A percentile compares a stretch with the other conserved stretches of the same genome.
Conservation (phyloP, 2,888 invertebrate genomes). For the Cyclophora albipunctata region DNA sequence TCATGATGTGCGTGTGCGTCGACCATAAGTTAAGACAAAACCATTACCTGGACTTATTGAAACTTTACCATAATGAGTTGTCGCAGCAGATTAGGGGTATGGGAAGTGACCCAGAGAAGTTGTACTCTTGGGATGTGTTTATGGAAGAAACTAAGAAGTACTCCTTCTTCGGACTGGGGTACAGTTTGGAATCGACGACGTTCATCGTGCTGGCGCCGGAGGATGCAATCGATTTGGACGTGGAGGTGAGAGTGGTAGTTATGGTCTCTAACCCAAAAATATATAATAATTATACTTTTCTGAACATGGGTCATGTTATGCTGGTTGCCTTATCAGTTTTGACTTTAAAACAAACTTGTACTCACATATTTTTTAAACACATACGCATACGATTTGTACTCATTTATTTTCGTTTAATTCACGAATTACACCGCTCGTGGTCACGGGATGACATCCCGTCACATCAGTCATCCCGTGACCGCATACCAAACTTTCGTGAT, state of each 20-base stretch:
- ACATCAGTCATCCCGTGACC: no score
- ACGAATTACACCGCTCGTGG: no score
- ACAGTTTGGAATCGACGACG: conserved; percentile 77
- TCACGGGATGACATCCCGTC: no score
- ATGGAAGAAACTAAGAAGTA: conserved; percentile 73
- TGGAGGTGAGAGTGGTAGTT: conserved; percentile 45
- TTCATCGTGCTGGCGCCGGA: conserved; percentile 73
- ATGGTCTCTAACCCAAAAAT: no score
- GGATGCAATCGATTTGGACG: conserved; percentile 75
- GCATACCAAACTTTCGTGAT: no score
- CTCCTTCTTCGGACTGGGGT: conserved; percentile 73
- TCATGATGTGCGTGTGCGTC: conserved; percentile 76
- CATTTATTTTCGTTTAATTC: no score
- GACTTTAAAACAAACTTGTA: no score
- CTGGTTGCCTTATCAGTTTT: no score
- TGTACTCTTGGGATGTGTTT: conserved; percentile 71
- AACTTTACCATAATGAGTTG: conserved; percentile 77
- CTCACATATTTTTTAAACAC: no score
- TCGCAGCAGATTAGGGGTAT: conserved; percentile 69
- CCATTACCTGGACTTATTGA: conserved; percentile 76
- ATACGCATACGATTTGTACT: no score
- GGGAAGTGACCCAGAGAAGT: conserved; percentile 73
- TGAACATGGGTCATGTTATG: no score
- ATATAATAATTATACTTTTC: no score
- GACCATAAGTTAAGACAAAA: conserved; percentile 70